Conservation (phyloP, 2,888 invertebrate species). For the Drosophila pegasa region DNA sequence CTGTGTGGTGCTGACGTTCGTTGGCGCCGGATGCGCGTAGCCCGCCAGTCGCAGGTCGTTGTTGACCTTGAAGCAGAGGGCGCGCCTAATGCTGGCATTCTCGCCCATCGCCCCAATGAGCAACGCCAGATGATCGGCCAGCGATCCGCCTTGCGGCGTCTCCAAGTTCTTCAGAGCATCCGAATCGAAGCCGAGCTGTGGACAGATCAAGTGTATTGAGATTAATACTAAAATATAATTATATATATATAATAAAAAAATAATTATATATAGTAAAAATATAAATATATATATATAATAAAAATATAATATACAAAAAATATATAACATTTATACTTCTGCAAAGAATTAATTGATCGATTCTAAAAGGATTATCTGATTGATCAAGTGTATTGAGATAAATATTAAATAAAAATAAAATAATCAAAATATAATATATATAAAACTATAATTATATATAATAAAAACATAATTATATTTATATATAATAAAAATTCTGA, state of each 20-base stretch:
- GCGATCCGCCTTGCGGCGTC: constrained; percentile 88
- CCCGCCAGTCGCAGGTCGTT: constrained; percentile 87
- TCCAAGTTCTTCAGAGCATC: constrained; percentile 89
- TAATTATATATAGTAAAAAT: not conserved
- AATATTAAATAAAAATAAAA: too few species aligned
- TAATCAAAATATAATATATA: too few species aligned
- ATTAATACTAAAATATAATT: too few species aligned
- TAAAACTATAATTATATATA: too few species aligned
- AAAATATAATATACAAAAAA: too few species aligned
- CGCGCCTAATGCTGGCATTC: constrained; percentile 93
- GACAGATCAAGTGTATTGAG: accelerated
- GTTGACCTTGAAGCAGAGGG: constrained; percentile 89
- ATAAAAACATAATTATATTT: too few species aligned
- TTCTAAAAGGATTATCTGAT: too few species aligned
- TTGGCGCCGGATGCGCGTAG: constrained; percentile 91
- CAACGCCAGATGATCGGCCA: constrained; percentile 93
- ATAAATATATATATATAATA: too few species aligned
- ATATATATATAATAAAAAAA: not conserved
- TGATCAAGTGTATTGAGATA: too few species aligned
- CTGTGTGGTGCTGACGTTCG: constrained; percentile 75
- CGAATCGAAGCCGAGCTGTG: constrained; percentile 86
- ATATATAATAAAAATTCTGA: too few species aligned
- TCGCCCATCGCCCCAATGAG: constrained; percentile 96
- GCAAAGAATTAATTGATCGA: too few species aligned
- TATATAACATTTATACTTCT: too few species aligned